Base-by-base conservation (phyloP, 2,888 invertebrate genomes). In the Tiliacea citrago region DNA sequence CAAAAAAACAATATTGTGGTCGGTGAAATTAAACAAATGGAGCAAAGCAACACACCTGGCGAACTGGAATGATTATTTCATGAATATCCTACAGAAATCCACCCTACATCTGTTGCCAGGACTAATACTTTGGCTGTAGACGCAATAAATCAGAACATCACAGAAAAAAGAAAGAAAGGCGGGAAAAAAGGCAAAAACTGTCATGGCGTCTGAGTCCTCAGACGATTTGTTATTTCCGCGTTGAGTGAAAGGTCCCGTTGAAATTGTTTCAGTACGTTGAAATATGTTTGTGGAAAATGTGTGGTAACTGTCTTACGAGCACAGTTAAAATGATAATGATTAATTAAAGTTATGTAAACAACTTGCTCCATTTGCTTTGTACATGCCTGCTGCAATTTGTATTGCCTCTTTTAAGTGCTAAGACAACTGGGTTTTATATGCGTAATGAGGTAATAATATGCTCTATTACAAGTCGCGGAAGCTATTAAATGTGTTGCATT, bases 71-170 rank as follows among this genome's bases (percentile, higher is more conserved):
- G 60, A 78, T 75, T 55, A 75, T 84, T 82, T 70, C 39, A 66
- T 53, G 45, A 73, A 66, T 68, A 67, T 62, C 63, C 24, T 51
- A 24, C 35, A 69, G 45, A 70, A 71, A 80, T 69, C 39, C 45
- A 68, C 65, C 57, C 53, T 57, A 72, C 75, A 73, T 83, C 85
- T 78, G 78, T 83, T 66, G 68, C 57, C 29, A 68, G 53, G 29
- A 39, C 47, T 57, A 68, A 85, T 80, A 79, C 74, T 75, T 69
- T 69, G 69, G 73, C 77, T 73, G 77, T 75, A 85, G 76, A 79
- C 73, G 81, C 73, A 75, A 83, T 87, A 86, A 87, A 87, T 87
- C 87, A 81, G 66, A 80, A 70, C 81, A 85, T 85, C 74, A 77
- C 71, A 51, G 73, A 67, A 76, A 80, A 80, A 61, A 18, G 49